Evolutionary conservation across 1,140 invertebrate genomes (phyloP), one percentile per base, ranked within the genome.

Genomic region (Agraylea sexmaculata): DNA sequence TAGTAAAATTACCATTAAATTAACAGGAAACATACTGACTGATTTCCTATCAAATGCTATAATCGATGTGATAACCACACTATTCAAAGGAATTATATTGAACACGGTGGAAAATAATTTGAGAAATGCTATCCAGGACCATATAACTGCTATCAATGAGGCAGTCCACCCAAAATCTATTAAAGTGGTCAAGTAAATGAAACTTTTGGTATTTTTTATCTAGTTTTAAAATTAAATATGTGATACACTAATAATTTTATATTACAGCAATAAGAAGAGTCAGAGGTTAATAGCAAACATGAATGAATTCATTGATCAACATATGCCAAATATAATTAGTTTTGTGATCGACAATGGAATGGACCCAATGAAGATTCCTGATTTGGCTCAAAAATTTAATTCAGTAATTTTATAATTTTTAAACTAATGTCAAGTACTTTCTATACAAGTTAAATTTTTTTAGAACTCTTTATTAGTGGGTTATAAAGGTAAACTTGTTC

Each of bases 11-110:
- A 53, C 53, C 17, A 55, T 70, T 4, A 53, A 54, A 11, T 50
- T 70, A 12, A 63, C 58, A 20, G 66, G 65, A 37, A 60, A 68
- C 49, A 51, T 58, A 17, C 49, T 70, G 13, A 47, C 46, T 33
- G 66, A 66, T 43, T 66, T 59, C 58, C 46, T 69, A n/a, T 20
- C 62, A 2, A 68, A 63, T 47, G 57, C 66, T 1, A 47, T 69
- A 1, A 55, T 62, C 12, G 45, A 50, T 10, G 51, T 62, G 4
- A 60, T 64, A 32, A 55, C 57, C 1, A 54, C 49, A 7, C 46
- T 69, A 17, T 63, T 69, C 46, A 54, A 70, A 37, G 55, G 45
- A 17, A 45, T 59, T 37, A 62, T 68, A 42, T 57, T 64, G n/a
- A 45, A 40, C 4, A 48, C 60, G 2, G 59, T 68, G 2, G 58